phyloP scores from a whole-genome alignment of 2,797 vertebrate genomes.

The Champsocephalus gunnari region DNA sequence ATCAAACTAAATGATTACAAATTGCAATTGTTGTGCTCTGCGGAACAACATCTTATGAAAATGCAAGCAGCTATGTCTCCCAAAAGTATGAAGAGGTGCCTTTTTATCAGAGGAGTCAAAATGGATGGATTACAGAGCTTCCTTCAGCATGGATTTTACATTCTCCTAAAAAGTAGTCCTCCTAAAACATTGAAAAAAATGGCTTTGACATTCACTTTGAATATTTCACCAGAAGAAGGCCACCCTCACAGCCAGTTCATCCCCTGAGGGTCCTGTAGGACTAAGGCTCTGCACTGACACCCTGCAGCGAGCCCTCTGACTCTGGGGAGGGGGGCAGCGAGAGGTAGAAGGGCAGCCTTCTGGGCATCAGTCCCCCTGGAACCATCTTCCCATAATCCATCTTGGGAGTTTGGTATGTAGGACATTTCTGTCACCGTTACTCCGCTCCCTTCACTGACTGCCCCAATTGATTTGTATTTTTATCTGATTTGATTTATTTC shows the following conservation, averaged over 20 bases:
- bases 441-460: no score
- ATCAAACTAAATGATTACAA: constrained; percentile 10
- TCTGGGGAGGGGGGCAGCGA: constrained; percentile 2
- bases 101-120: constrained; percentile 21
- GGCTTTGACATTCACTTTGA: constrained; percentile 5
- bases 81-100: constrained; percentile 23
- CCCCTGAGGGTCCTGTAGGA: constrained; percentile 7
- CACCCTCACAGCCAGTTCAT: constrained; percentile 13
- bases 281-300: constrained; percentile 12
- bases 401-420: not conserved
- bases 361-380: not conserved
- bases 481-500: no score
- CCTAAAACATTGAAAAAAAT: not conserved
- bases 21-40: not conserved
- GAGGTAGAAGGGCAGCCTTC: not conserved
- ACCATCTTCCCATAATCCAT: not conserved
- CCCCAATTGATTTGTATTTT: no score
- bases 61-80: constrained; percentile 19
- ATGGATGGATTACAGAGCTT: constrained; percentile 1
- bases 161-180: not conserved
- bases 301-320: not conserved
- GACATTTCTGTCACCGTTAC: not conserved
- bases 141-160: not conserved
- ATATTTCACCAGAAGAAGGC: constrained; percentile 13
- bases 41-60: constrained; percentile 11